A percentile compares a stretch with the other conserved stretches of the same genome.
These are phyloP conservation scores for Tragelaphus buxtoni DNA, from an alignment of 2,113 vertebrate species.

Conservation along the genomic window DNA sequence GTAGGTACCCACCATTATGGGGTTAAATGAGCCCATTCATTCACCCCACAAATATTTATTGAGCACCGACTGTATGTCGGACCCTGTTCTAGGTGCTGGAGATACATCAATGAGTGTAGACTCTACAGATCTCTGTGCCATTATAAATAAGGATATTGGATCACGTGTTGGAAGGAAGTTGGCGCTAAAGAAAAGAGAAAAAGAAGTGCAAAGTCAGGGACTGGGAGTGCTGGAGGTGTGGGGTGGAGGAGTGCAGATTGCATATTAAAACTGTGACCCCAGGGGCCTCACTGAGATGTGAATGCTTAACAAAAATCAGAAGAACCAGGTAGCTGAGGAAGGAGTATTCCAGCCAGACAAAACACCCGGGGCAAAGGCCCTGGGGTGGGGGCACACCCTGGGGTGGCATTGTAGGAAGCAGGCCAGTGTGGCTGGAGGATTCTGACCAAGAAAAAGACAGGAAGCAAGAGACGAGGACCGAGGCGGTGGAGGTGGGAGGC, in stretches of 20 bases:
- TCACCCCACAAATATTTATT: background rate
- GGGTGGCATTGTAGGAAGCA: background rate
- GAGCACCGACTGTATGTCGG: background rate
- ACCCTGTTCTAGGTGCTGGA: background rate
- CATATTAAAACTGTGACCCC: background rate
- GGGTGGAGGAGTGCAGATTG: fast-evolving
- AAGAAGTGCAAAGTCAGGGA: fast-evolving
- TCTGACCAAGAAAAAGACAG: background rate
- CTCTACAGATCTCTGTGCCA: background rate
- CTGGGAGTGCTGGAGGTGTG: background rate
- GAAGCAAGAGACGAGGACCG: background rate
- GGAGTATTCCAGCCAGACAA: background rate
- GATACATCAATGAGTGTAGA: background rate
- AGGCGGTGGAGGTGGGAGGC: fast-evolving
- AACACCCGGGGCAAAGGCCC: background rate
- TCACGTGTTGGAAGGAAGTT: background rate
- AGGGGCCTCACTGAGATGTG: background rate
- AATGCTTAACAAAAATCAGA: background rate
- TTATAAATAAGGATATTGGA: background rate
- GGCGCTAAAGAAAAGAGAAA: background rate
- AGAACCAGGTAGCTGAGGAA: background rate
- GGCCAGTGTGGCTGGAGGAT: too few relatives aligned
- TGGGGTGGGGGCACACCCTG: background rate
- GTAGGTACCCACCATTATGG: background rate
- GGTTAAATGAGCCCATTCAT: background rate